Conservation (phyloP, 2,797 vertebrate species). For the Oryzias dopingdopingensis region DNA sequence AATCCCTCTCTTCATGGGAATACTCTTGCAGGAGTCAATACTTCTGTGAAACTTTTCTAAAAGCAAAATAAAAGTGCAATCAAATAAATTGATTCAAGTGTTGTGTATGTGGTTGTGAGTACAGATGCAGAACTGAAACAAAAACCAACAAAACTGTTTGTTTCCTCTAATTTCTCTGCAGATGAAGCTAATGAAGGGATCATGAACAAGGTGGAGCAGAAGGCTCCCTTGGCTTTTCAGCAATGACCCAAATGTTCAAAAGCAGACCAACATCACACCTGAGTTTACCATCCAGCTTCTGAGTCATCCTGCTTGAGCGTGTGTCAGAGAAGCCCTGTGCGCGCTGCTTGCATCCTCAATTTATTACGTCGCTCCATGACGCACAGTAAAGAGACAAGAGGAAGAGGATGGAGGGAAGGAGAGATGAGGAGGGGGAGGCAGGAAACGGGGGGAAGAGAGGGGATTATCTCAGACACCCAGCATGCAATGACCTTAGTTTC, state of each 20-base stretch:
- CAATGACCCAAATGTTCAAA: slow-evolving; percentile 56
- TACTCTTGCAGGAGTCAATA: too few species aligned
- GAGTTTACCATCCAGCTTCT: slow-evolving; percentile 43
- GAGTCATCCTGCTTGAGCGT: slow-evolving; percentile 53
- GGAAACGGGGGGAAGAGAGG: not conserved
- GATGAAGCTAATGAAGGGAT: too few species aligned
- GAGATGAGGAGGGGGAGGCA: not conserved
- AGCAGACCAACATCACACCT: slow-evolving; percentile 52
- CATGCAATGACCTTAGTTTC: slow-evolving; percentile 67
- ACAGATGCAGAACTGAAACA: too few species aligned
- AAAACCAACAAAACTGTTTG: too few species aligned
- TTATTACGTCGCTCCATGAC: slow-evolving; percentile 65
- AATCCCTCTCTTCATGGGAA: too few species aligned
- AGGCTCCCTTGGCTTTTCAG: slow-evolving; percentile 46
- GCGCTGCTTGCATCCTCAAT: slow-evolving; percentile 47
- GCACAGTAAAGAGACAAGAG: slow-evolving; percentile 43
- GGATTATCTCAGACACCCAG: slow-evolving; percentile 54
- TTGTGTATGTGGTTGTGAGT: too few species aligned
- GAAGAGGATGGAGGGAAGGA: not conserved
- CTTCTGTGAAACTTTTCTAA: too few species aligned
- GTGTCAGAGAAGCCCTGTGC: slow-evolving; percentile 16
- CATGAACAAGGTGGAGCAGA: not conserved
- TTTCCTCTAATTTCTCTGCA: too few species aligned
- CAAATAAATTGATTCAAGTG: too few species aligned
- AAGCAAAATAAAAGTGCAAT: too few species aligned